Evolutionary conservation across 2,113 vertebrate genomes (phyloP).

Genomic region (Podarcis muralis): DNA sequence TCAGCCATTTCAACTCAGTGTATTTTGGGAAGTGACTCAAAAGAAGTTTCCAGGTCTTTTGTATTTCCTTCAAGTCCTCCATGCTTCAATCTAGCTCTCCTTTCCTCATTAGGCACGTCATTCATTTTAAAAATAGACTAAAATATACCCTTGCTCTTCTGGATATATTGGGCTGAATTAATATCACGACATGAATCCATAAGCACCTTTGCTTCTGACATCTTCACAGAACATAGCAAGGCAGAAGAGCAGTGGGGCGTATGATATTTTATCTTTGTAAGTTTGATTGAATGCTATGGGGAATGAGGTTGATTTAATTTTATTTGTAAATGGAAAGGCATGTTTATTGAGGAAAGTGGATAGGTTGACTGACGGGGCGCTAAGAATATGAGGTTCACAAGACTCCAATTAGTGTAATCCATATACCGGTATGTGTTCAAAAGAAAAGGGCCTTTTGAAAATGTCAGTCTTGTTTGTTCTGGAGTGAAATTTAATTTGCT

Average conservation of each 20-base stretch:
- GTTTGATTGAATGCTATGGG: neutral
- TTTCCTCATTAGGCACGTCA: neutral
- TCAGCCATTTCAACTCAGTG: fast-evolving
- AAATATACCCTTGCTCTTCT: neutral
- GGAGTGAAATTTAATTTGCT: conserved; percentile 18
- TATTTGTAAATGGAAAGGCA: conserved; percentile 28
- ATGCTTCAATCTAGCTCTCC: neutral
- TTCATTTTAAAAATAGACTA: conserved; percentile 2
- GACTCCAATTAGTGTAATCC: conserved; percentile 59
- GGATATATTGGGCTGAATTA: neutral
- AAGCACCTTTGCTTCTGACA: neutral
- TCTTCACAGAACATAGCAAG: neutral
- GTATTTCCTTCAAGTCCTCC: neutral
- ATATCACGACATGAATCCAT: neutral
- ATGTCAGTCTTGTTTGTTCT: conserved; percentile 40
- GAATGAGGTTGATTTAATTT: conserved; percentile 25
- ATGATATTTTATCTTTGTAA: neutral
- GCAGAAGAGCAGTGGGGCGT: neutral
- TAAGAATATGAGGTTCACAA: conserved; percentile 49
- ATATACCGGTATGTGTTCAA: conserved; percentile 51
- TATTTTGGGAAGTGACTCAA: neutral
- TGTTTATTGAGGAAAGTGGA: conserved; percentile 22
- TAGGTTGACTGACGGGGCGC: conserved; percentile 1
- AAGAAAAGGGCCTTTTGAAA: conserved; percentile 47
- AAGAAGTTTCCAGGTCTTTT: neutral